Base-by-base conservation (phyloP, 2,888 invertebrate species). In the Drosophila trichaetosa region DNA sequence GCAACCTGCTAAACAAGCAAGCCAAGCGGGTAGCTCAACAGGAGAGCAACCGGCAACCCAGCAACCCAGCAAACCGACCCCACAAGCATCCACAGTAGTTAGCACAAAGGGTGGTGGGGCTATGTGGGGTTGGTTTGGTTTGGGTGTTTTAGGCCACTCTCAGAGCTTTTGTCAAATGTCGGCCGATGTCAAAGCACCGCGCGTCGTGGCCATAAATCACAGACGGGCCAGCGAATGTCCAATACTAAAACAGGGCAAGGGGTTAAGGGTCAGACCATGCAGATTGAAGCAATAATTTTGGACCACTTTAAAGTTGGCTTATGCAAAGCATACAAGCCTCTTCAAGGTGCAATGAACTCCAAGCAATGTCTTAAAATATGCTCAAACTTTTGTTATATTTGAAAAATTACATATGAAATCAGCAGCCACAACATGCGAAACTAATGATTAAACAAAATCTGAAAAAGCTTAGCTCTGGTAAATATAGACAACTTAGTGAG, bases 101-200 rank as follows among this genome's bases (percentile, higher is more conserved):
- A 59, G 52, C 38, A 58, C 27, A 24, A 36, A 24, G 51, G 13
- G 27, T 48, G 16, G 21, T 27, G 46, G 6, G 46, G 57, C n/a
- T 34, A 13, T 36, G 24, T 8, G 29, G 18, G 16, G 29, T 29
- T 33, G 40, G 51, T 36, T 36, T 16, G 16, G 46, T 24, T 18
- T 54, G 65, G 68, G 48, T 49, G 52, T 46, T 46, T 16, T 29
- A 54, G 67, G 57, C 52, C 34, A 64, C 73, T 59, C 49, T 57
- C 71, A 67, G 62, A 76, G 89, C 90, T 90, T 90, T 90, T 87
- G 87, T 87, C 90, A 90, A 90, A 90, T 89, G 87, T 89, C 85
- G 89, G 84, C 71, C 89, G 84, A 81, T 87, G 90, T 87, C 86
- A 90, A 87, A 90, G 86, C 79, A 83, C 81, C 81, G 79, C 83